Base-by-base conservation (phyloP, 2,797 vertebrate species). In the Pipistrellus nathusii region DNA sequence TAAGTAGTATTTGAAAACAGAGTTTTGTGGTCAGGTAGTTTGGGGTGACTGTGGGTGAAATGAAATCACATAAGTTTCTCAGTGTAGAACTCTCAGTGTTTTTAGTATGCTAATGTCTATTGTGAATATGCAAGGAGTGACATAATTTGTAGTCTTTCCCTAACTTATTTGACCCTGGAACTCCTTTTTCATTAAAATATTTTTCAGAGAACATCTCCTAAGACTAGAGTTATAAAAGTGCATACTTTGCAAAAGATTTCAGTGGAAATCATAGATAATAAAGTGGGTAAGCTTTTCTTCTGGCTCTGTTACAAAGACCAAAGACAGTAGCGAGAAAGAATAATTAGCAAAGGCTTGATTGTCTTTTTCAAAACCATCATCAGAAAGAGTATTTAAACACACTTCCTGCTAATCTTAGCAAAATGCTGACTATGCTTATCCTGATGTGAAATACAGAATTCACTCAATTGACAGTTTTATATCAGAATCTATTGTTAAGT, bases 321-420 rank as follows among this genome's bases (percentile, higher is more conserved):
- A 89, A 78, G n/a, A 38, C 14, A 62, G 7, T 71, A 75, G 75
- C 32, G 68, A 95, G 73, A 32, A 81, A n/a, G 5, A 93, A 86
- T 9, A 38, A 83, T 84, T 85, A 82, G n/a, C 44, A 80, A 92
- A 90, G 51, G 6, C 55, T 75, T 64, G 38, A 57, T 21, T 94
- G 62, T 75, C 44, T 88, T 87, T 94, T 96, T 83, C 32, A 89
- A 88, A 91, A 11, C 8, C 8, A 66, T 64, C 32, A 27, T 82
- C 10, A 25, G 85, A 66, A 91, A 91, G 84, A 80, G 68, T 18
- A 41, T 88, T 90, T 84, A 93, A 85, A 64, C 35, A 41, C n/a
- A 57, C 15, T 69, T 92, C 73, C 41, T 53, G 66, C 75, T 64
- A 71, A 72, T 89, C 62, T 88, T 59, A 82, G 38, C 64, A 84